These are phyloP conservation scores for Hyaena hyaena DNA, from an alignment of 2,113 vertebrate genomes.

Conservation along the genomic window DNA sequence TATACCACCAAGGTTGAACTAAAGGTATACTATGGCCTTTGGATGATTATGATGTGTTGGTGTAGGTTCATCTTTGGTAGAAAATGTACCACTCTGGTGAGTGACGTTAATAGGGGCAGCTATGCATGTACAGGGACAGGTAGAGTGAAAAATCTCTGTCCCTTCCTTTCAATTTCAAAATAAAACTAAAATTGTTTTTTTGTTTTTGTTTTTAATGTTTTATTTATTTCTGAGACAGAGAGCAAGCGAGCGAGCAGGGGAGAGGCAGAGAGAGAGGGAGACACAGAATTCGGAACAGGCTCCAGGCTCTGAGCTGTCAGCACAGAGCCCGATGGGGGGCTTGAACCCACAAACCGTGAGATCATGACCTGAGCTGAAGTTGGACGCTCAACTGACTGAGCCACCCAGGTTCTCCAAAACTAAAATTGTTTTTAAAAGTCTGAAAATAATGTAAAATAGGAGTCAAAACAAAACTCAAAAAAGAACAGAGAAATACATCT, in stretches of 20 bases:
- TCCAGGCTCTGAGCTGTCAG: no score
- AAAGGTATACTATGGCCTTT: not conserved
- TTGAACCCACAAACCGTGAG: no score
- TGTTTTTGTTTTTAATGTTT: no score
- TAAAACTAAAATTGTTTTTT: not conserved
- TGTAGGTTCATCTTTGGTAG: not conserved
- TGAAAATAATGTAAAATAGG: not conserved
- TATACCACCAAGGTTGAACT: not conserved
- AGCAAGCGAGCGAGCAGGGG: no score
- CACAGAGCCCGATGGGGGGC: no score
- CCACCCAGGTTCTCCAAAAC: not conserved
- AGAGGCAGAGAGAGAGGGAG: no score
- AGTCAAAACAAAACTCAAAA: not conserved
- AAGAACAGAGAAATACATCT: not conserved
- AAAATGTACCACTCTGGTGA: not conserved
- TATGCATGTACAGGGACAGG: not conserved
- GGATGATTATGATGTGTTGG: not conserved
- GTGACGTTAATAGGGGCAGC: not conserved
- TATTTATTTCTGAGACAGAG: no score
- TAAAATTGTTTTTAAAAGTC: not conserved
- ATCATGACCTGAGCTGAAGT: no score
- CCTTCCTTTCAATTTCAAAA: not conserved
- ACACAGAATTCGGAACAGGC: no score
- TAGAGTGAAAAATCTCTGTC: not conserved
- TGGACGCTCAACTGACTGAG: no score